phyloP scores from a whole-genome alignment of 2,113 vertebrate genomes.

The Heterotilapia buettikoferi region DNA sequence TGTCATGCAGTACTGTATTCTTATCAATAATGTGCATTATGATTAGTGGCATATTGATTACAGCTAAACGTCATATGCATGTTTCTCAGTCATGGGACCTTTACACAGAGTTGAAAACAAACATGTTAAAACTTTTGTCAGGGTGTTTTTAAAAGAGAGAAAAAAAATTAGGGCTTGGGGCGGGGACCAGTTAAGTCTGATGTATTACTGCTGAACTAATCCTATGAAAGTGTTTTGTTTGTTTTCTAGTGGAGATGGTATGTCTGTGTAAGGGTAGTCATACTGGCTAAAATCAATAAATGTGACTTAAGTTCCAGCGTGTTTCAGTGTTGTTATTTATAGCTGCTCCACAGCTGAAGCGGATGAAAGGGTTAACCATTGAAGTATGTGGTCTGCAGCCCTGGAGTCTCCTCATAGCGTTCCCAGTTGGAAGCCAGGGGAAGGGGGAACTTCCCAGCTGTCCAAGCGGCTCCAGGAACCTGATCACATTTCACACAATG shows the following conservation, averaged over 20 bases:
- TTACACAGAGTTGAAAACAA: slow-evolving; percentile 84
- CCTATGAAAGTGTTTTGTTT: slow-evolving; percentile 65
- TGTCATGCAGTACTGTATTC: slow-evolving; percentile 93
- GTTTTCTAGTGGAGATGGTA: slow-evolving; percentile 69
- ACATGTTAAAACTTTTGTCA: slow-evolving; percentile 52
- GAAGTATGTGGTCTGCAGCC: slow-evolving; percentile 9
- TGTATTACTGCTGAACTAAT: slow-evolving; percentile 71
- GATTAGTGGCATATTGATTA: slow-evolving; percentile 88
- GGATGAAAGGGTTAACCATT: slow-evolving; percentile 40
- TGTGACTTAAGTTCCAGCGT: slow-evolving; percentile 65
- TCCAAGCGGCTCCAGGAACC: slow-evolving; percentile 47
- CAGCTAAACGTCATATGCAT: slow-evolving; percentile 91
- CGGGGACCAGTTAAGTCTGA: slow-evolving; percentile 48
- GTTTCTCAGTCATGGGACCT: slow-evolving; percentile 89
- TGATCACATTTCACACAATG: slow-evolving; percentile 64
- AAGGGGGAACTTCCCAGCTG: slow-evolving; percentile 61
- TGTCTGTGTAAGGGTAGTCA: slow-evolving; percentile 88
- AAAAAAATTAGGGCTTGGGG: slow-evolving; percentile 28
- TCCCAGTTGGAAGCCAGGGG: slow-evolving; percentile 41
- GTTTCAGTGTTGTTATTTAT: slow-evolving; percentile 31
- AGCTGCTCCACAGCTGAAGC: not conserved
- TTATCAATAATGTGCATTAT: slow-evolving; percentile 90
- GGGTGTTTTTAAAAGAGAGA: slow-evolving; percentile 1
- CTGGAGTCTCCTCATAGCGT: slow-evolving; percentile 14
- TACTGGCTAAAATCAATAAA: slow-evolving; percentile 89